Evolutionary conservation across 2,113 vertebrate genomes (phyloP), one percentile per base, ranked within the genome.

Genomic region (Gasterosteus aculeatus): DNA sequence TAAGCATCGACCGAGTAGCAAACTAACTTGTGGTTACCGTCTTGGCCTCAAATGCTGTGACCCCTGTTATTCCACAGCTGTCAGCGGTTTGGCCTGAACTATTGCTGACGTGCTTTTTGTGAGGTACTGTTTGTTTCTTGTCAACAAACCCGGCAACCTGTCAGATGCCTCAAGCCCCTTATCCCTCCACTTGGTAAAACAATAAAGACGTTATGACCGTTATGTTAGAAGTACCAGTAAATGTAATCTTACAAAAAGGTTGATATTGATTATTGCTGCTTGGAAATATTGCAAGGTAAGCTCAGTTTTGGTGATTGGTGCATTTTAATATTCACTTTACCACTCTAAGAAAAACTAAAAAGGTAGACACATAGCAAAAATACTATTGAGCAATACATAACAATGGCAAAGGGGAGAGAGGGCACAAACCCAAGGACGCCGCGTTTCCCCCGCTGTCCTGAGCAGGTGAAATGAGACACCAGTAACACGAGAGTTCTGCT

Each of bases 401-500:
- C 80, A 80, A 63, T 81, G 54, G 78, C 81, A 81, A 77, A 85
- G 84, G 70, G 69, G 79, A 90, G 68, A 83, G 77, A 91, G 85
- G 87, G 78, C 81, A 88, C 65, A 62, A 49, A 69, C 46, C 62
- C 89, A 93, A 93, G 91, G 93, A 85, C 92, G 74, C 51, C n/a
- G 69, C 77, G 90, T 93, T 92, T 92, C 72, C 58, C 86, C 65
- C 60, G 54, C 88, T 91, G 88, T 76, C 90, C 91, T 93, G 90
- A 94, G 85, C 79, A 68, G 74, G 83, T 92, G 92, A 93, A 94
- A 95, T 91, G 54, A 66, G 90, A 95, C 87, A 91, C 89, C 82
- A 61, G 92, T 90, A 91, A 94, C 81, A 75, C 79, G 90, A 91
- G 90, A 89, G 66, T 88, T 83, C 84, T 90, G 87, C 88, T 84